These are phyloP conservation scores for Mesocentrotus franciscanus DNA, from an alignment of 53 echinoderm and acorn worm genomes.

Conservation along the genomic window DNA sequence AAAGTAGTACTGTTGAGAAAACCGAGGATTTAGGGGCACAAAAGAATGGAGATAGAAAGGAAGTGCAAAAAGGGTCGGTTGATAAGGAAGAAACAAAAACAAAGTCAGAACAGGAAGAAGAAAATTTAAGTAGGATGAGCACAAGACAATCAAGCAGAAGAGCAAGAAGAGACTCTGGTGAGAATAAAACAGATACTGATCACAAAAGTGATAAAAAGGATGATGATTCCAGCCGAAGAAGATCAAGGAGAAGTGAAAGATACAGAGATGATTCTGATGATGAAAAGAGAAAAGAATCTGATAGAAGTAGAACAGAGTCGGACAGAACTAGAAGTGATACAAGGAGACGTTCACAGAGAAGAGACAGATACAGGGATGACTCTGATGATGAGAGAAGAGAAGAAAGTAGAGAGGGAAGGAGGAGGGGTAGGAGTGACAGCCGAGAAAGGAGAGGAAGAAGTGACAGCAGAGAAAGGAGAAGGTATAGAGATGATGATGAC, in stretches of 20 bases:
- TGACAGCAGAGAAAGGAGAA: slow-evolving; percentile 46
- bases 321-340: not conserved
- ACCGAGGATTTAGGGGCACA: not conserved
- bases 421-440: slow-evolving; percentile 52
- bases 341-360: slow-evolving; percentile 52
- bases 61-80: not conserved
- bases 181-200: slow-evolving; percentile 13
- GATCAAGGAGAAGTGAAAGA: slow-evolving; percentile 1
- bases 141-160: slow-evolving; percentile 48
- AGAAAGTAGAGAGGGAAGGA: slow-evolving; percentile 52
- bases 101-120: slow-evolving; percentile 37
- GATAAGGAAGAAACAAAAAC: slow-evolving; percentile 4
- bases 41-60: slow-evolving; percentile 14
- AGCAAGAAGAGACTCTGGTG: slow-evolving; percentile 44
- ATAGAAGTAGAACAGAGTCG: slow-evolving; percentile 22
- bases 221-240: slow-evolving; percentile 39
- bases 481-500: slow-evolving; percentile 60
- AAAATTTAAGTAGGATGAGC: slow-evolving; percentile 17
- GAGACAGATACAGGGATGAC: slow-evolving; percentile 37
- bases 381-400: slow-evolving; percentile 52
- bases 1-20: not conserved
- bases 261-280: slow-evolving; percentile 39
- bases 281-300: slow-evolving; percentile 39
- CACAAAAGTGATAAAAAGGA: slow-evolving; percentile 30
- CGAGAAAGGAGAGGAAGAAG: slow-evolving; percentile 40